These are phyloP conservation scores for Cynopterus brachyotis DNA, from an alignment of 2,113 vertebrate species.

Conservation along the genomic window DNA sequence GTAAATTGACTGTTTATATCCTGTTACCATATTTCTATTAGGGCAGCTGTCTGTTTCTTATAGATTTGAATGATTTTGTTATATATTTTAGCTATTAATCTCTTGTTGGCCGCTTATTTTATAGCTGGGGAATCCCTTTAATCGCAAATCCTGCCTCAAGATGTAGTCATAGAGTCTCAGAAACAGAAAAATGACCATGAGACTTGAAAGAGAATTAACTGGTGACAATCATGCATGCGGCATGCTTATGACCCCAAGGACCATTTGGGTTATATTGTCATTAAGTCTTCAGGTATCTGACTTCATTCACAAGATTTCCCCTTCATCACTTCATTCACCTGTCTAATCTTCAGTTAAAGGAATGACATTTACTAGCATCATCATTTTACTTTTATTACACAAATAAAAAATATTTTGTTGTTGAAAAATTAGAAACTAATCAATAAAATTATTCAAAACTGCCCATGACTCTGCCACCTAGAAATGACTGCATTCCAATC, in stretches of 20 bases:
- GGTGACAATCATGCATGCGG: neutral
- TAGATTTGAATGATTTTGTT: neutral
- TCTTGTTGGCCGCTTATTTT: neutral
- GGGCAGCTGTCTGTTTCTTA: neutral
- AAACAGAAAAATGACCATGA: neutral
- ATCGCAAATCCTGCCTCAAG: neutral
- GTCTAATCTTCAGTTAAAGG: neutral
- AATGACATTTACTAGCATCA: neutral
- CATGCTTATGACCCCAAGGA: neutral
- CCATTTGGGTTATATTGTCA: neutral
- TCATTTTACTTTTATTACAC: neutral
- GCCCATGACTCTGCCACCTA: neutral
- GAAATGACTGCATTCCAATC: neutral
- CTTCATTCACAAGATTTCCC: neutral
- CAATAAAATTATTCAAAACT: neutral
- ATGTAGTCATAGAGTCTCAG: neutral
- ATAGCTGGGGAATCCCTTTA: neutral
- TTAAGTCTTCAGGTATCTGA: neutral
- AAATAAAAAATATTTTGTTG: neutral
- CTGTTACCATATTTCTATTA: neutral
- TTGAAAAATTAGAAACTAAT: neutral
- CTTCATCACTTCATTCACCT: neutral
- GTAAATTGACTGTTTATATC: neutral
- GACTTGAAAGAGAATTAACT: neutral
- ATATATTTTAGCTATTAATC: neutral